Base-by-base conservation (phyloP, 2,113 vertebrate species). In the Cavia porcellus region DNA sequence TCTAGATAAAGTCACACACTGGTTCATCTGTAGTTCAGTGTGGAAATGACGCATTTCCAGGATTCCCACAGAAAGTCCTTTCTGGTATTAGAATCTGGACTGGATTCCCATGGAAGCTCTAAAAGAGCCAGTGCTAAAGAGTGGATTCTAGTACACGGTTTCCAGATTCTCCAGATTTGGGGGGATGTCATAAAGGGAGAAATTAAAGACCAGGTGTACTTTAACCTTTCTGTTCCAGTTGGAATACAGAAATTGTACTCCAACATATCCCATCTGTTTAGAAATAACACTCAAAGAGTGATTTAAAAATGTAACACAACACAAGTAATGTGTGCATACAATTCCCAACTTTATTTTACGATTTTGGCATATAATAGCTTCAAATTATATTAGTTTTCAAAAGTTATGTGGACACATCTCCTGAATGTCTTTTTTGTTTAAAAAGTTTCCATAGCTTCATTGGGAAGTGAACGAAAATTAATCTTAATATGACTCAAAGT, bases 401-500 rank as follows among this genome's bases (percentile, higher is more conserved):
- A 52, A 87, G 19, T 77, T 50, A 19, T 52, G 59, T 61, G 77
- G 75, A 35, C 24, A 84, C 57, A 66, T 90, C 25, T 77, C 50
- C 20, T 96, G 19, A 81, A 42, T 84, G 28, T 90, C 45, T 92
- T 14, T 90, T 96, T 88, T 92, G 38, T 77, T 96, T 70, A 38
- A 89, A 77, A 93, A 81, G 3, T 85, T 89, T 97, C 55, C 92
- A 95, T 32, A 75, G 28, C 52, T 81, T 96, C 94, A 83, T 0
- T 89, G 17, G 59, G 38, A 96, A 90, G 45, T 95, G 87, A 92
- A 89, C 89, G 47, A 88, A 47, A 90, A 55, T 22, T 47, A 38
- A 93, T 72, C 72, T 79, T 84, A 19, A 28, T 75, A 10, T 38
- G 28, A 96, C 42, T 94, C 20, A 92, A 89, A 82, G 94, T 79